Base-by-base conservation (phyloP, 2,797 vertebrate species). In the Leptodactylus fallax region DNA sequence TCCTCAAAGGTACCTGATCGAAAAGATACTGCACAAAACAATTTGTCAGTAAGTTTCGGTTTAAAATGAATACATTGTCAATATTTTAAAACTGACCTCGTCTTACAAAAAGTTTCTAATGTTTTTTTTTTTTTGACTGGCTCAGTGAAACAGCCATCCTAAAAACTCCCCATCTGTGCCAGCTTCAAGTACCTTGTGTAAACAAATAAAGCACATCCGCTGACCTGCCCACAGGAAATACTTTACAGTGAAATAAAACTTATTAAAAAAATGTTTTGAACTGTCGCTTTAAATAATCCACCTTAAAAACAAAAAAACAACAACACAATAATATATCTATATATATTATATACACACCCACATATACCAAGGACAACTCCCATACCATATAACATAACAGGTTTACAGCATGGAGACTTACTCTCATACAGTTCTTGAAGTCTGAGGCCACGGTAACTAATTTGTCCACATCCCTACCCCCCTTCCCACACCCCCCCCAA, bases 271-370 rank as follows among this genome's bases (percentile, higher is more conserved):
- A 17, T 60, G 16, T 49, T 49, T 8, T 17, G 81, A 72, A 79
- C 60, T 79, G 87, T 81, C 83, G 87, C 87, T 77, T 87, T 61
- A 87, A 83, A 79, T 87, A 69, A 49, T 49, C 60, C 49, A 77
- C 72, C 71, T 76, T 21, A 45, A 27, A 69, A 69, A 21, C 19
- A 61, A 11, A 74, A 74, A 11, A 45, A 72, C n/a, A n/a, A 8
- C 6, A 72, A 19, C 16, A 74, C 74, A 23, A n/a, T 14, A 53
- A 51, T 21, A 51, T 51, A 76, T 53, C 12, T 51, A 77, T 51
- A 51, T 77, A 23, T 77, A 76, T 49, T 65, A 63, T 65, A 81
- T 14, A 81, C 56, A 81, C 27, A 61, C 27, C 3, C 27, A 63
- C 11, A n/a, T 14, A 81, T 10, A 81, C 58, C 36, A 4, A 55